A percentile compares a stretch with the other conserved stretches of the same genome.
phyloP scores from a whole-genome alignment of 2,113 vertebrate species.

The Micronycteris hirsuta region DNA sequence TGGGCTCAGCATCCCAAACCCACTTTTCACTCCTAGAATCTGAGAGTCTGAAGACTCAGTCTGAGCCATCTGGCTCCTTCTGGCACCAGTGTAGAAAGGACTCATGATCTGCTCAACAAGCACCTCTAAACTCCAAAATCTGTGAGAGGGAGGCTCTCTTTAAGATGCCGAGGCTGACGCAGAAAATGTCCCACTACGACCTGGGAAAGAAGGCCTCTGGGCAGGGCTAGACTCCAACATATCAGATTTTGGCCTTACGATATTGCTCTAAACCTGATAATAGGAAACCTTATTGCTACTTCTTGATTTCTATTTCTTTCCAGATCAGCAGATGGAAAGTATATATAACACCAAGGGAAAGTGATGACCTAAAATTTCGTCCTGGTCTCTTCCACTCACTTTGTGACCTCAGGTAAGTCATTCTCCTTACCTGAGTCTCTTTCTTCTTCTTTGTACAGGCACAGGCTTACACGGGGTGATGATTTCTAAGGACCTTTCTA shows the following conservation, averaged over 20 bases:
- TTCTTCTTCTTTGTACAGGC: background rate
- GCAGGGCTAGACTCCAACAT: background rate
- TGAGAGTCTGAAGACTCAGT: background rate
- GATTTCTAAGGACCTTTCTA: background rate
- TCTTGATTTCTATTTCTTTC: background rate
- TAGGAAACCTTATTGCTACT: background rate
- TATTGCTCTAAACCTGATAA: background rate
- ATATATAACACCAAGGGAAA: background rate
- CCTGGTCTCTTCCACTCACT: background rate
- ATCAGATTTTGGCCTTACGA: background rate
- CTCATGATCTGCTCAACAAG: background rate
- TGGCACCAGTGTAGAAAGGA: background rate
- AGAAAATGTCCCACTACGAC: background rate
- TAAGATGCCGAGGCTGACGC: background rate
- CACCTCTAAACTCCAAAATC: background rate
- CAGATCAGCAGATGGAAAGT: background rate
- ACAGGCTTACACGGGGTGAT: background rate
- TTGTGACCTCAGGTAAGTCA: background rate
- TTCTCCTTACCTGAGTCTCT: background rate
- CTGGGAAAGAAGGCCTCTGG: background rate
- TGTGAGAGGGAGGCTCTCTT: background rate
- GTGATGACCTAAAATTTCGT: background rate
- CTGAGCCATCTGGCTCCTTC: constrained; percentile 17
- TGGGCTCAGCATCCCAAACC: background rate
- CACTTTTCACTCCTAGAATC: background rate